Conservation (phyloP, 2,113 vertebrate genomes). For the Silurus glanis region DNA sequence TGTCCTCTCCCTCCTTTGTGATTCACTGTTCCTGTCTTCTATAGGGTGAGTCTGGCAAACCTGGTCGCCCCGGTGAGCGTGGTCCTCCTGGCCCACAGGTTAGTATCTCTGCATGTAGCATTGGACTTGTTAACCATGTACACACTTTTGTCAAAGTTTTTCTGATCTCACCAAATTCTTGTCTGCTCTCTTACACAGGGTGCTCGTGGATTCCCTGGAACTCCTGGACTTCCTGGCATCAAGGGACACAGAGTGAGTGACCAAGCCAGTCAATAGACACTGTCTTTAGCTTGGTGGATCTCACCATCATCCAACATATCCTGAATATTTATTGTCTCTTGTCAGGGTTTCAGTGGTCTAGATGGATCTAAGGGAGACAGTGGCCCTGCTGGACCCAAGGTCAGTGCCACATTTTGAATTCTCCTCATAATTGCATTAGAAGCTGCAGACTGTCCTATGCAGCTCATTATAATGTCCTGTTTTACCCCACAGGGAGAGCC, state of each 20-base stretch:
- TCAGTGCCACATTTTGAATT: slow-evolving; percentile 58
- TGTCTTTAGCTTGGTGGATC: background rate
- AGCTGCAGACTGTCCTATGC: background rate
- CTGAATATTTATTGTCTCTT: background rate
- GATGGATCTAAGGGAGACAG: slow-evolving; percentile 94
- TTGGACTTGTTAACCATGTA: background rate
- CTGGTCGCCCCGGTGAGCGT: slow-evolving; percentile 88
- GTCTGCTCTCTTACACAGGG: slow-evolving; percentile 71
- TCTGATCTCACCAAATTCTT: background rate
- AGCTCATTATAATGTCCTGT: slow-evolving; percentile 7
- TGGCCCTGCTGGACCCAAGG: slow-evolving; percentile 95
- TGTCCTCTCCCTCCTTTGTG: background rate
- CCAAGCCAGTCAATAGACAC: background rate
- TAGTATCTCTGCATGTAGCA: slow-evolving; percentile 48
- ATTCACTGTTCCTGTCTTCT: slow-evolving; percentile 38
- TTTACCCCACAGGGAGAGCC: slow-evolving; percentile 80
- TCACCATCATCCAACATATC: background rate
- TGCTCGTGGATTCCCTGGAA: slow-evolving; percentile 96
- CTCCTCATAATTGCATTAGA: background rate
- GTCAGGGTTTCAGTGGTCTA: slow-evolving; percentile 93
- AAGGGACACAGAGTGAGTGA: slow-evolving; percentile 97
- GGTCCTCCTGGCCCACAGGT: slow-evolving; percentile 94
- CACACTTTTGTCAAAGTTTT: background rate
- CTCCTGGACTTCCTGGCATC: slow-evolving; percentile 94
- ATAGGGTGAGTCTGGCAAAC: slow-evolving; percentile 96